Evolutionary conservation across 2,113 vertebrate species (phyloP).

Genomic region (Vidua macroura): DNA sequence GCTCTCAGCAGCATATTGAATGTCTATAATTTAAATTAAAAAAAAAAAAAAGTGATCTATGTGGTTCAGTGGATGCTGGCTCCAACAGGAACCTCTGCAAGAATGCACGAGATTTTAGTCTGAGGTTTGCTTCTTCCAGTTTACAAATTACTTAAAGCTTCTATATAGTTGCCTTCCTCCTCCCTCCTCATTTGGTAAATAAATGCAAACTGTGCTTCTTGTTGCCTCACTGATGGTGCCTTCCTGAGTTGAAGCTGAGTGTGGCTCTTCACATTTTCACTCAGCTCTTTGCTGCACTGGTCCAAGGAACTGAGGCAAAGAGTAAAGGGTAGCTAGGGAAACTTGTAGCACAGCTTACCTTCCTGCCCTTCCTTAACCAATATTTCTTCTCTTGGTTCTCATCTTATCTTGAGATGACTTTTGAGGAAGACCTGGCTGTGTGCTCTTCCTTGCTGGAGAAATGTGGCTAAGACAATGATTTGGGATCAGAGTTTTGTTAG

Average conservation of each 20-base stretch:
- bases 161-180: background rate
- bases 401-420: background rate
- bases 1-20: background rate
- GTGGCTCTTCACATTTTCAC: background rate
- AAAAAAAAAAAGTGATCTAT: background rate
- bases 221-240: background rate
- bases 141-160: background rate
- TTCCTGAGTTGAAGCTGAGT: background rate
- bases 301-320: background rate
- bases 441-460: background rate
- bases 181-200: background rate
- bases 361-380: background rate
- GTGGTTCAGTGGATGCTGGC: background rate
- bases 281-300: rapidly evolving
- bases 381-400: background rate
- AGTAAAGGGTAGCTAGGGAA: background rate
- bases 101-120: background rate
- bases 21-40: background rate
- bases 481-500: background rate
- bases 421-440: background rate
- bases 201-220: background rate
- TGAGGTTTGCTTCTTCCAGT: background rate
- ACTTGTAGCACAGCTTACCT: background rate
- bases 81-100: background rate
- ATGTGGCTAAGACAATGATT: background rate